These are phyloP conservation scores for Pachycephala philippinensis DNA, from an alignment of 2,113 vertebrate genomes.

Conservation along the genomic window DNA sequence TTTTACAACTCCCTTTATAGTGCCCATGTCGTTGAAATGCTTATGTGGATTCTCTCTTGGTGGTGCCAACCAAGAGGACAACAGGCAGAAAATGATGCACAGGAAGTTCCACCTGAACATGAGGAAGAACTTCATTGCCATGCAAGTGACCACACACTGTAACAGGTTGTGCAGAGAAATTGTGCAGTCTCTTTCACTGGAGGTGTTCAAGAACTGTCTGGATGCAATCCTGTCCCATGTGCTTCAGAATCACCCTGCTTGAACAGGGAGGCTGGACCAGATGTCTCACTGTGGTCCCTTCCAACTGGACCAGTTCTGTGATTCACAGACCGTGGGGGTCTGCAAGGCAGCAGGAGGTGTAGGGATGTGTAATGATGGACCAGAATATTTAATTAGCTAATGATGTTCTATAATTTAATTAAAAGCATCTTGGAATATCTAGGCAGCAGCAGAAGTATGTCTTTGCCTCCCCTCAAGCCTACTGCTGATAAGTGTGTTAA, in stretches of 20 bases:
- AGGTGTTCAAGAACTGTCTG: not conserved
- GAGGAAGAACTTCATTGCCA: not conserved
- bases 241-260: not conserved
- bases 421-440: not conserved
- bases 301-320: not conserved
- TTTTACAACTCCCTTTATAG: not conserved
- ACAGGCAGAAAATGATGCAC: not conserved
- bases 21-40: not conserved
- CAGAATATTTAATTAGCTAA: conserved; percentile 8
- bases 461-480: conserved; percentile 15
- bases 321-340: fast-evolving
- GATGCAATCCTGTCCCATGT: not conserved
- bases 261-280: not conserved
- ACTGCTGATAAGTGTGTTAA: conserved; percentile 1
- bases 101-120: not conserved
- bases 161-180: not conserved
- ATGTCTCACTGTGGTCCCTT: not conserved
- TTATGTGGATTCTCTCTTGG: not conserved
- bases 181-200: not conserved
- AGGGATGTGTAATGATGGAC: not conserved
- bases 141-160: not conserved
- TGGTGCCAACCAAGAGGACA: not conserved
- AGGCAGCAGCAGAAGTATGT: not conserved
- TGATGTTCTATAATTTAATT: conserved; percentile 5
- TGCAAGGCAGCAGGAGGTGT: not conserved